Evolutionary conservation across 2,888 invertebrate genomes (phyloP), one percentile per base, ranked within the genome.

Genomic region (Gnatocerus cornutus): DNA sequence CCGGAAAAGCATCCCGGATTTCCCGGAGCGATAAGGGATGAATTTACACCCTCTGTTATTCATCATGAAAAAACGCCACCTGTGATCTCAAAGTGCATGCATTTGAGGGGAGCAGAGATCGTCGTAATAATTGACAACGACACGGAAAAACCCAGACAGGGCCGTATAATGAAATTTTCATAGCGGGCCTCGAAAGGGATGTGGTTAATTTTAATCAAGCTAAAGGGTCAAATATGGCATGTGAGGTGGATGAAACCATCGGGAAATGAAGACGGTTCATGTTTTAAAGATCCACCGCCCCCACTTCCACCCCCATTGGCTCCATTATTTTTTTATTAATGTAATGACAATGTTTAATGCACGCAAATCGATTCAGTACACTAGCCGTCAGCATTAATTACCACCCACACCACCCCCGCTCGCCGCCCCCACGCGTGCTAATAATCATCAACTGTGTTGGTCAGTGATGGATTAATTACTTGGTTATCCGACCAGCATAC

Each of bases 391-490:
- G 30, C 55, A 56, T 58, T 43, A 58, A 58, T 58, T 43, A 58
- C 37, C 58, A 41, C 13, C 41, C 12, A 4, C 58, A 58, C 37
- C 58, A 41, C 13, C 41, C 12, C 7, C 12, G 6, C 41, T 2
- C 29, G 29, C 30, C 30, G 29, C 50, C 50, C 12, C 50, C 50
- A 12, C 50, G 16, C 50, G 48, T 13, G 16, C 50, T 50, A 50
- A 58, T 56, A 59, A 59, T 46, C 13, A 55, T 55, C 56, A 56
- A 56, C 43, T 59, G 59, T 30, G 30, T 27, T 29, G 59, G 59
- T 59, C 59, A 59, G 9, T 59, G 59, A 59, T 59, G 59, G 59
- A 59, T 59, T 59, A 59, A 59, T 59, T 59, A 58, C 43, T 41
- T 27, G 13, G 43, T 58, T 58, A 58, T 58, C 58, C 43, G 58